Base-by-base conservation (phyloP, 2,113 vertebrate genomes). In the Gavia stellata region DNA sequence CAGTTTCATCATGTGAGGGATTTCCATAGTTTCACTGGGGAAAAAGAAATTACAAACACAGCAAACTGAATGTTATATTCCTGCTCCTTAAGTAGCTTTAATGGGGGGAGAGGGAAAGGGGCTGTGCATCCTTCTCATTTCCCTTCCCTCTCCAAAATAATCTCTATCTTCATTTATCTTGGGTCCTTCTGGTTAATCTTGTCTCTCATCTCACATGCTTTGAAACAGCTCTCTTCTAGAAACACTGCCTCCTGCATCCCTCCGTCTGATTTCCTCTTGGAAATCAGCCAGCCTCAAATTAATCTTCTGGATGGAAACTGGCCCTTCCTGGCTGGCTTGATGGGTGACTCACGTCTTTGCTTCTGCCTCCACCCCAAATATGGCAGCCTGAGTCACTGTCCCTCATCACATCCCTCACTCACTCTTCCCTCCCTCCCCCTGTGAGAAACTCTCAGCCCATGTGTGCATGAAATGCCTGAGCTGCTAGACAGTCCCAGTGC, bases 311-410 rank as follows among this genome's bases (percentile, higher is more conserved):
- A 28, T 58, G 17, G 83, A 63, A 24, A 73, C 45, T 81, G 75
- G 59, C 80, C 96, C 63, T 92, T 81, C 75, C 72, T 84, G 86
- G n/a, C 92, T 36, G 77, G 31, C 8, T 52, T 86, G 91, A 55
- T 28, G 72, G 86, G 94, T 97, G 96, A 97, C 71, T 97, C 95
- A 97, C 15, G 86, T 94, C 86, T 97, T 74, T 45, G 62, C 86
- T 86, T 29, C 72, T 94, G 86, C 73, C 80, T 91, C 72, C 83
- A 12, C 80, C 86, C 86, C 83, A 45, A 50, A 49, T 20, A 4
- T 11, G 75, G 50, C 58, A 92, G 58, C 94, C 86, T 94, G 96
- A 92, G 77, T 96, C 96, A 93, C 63, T 65, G 80, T 49, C 80
- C 88, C 74, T 47, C 86, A 38, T 47, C 86, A 38, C 75, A 77